Evolutionary conservation across 1,140 invertebrate species (phyloP).

Genomic region (Lepidotrigona ventralis): DNA sequence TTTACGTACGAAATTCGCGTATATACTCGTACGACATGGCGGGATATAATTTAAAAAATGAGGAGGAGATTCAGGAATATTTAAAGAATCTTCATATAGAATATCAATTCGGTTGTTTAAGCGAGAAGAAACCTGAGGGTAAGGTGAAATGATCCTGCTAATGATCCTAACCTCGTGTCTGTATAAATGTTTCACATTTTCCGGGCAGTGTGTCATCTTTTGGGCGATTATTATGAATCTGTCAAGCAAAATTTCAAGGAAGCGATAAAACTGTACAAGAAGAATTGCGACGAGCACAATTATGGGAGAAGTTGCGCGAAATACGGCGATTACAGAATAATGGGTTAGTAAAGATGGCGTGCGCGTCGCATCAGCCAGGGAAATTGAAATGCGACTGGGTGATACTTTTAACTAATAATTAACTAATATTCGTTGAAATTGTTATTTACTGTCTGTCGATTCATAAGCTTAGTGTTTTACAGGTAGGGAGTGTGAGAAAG

Average conservation of each 20-base stretch:
- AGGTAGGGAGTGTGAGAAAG: conserved; percentile 70
- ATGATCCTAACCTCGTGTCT: conserved; percentile 54
- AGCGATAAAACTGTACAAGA: conserved; percentile 89
- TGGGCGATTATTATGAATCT: conserved; percentile 92
- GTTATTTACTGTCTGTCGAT: not conserved
- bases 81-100: conserved; percentile 94
- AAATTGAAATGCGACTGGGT: not conserved
- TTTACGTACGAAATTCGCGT: accelerated
- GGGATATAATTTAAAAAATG: conserved; percentile 87
- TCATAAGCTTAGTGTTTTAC: too few species aligned
- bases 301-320: conserved; percentile 92
- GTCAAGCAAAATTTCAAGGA: conserved; percentile 89
- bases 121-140: conserved; percentile 91
- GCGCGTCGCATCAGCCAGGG: not conserved
- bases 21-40: conserved; percentile 76
- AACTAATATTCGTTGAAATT: not conserved
- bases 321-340: conserved; percentile 86
- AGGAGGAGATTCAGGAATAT: conserved; percentile 92
- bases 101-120: conserved; percentile 94
- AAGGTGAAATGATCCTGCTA: conserved; percentile 42
- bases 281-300: conserved; percentile 91
- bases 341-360: conserved; percentile 80
- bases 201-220: conserved; percentile 91
- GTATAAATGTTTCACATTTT: conserved; percentile 49
- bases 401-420: not conserved